These are phyloP conservation scores for Platygyra sinensis DNA, from an alignment of 64 coral and sea anemone genomes.

Conservation along the genomic window DNA sequence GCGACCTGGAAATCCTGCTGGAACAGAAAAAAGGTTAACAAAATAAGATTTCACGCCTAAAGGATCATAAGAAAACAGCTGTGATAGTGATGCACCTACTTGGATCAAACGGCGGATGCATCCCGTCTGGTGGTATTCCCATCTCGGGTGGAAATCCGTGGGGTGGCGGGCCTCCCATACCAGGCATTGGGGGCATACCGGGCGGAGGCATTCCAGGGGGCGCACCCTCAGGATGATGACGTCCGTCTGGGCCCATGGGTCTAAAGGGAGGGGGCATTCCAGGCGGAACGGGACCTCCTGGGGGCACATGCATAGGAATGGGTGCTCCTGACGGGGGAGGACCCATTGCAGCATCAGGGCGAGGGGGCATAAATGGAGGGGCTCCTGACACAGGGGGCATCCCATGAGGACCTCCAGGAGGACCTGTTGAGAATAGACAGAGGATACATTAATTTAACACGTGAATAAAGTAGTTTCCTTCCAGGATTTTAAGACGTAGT, in stretches of 20 bases:
- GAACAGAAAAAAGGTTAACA: neutral
- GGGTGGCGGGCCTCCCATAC: slow-evolving; percentile 67
- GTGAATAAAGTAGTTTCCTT: no score
- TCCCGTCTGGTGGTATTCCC: slow-evolving; percentile 70
- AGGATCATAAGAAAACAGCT: no score
- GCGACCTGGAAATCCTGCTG: slow-evolving; percentile 51
- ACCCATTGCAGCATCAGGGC: slow-evolving; percentile 47
- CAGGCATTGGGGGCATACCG: slow-evolving; percentile 82
- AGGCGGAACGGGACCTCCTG: slow-evolving; percentile 56
- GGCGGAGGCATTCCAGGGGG: slow-evolving; percentile 72
- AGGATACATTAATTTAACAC: neutral
- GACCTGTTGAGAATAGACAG: neutral
- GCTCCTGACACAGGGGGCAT: slow-evolving; percentile 83
- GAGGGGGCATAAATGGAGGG: slow-evolving; percentile 48
- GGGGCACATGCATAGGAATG: slow-evolving; percentile 65
- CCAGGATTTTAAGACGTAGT: no score
- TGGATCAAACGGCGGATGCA: slow-evolving; percentile 74
- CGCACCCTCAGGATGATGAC: slow-evolving; percentile 61
- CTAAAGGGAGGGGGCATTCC: slow-evolving; percentile 64
- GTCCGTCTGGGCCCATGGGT: slow-evolving; percentile 58
- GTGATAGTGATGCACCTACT: neutral
- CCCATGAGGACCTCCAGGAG: slow-evolving; percentile 54
- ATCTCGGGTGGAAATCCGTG: slow-evolving; percentile 73
- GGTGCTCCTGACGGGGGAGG: slow-evolving; percentile 67
- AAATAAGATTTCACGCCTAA: neutral